Base-by-base conservation (phyloP, 2,797 vertebrate species). In the Iguana delicatissima region DNA sequence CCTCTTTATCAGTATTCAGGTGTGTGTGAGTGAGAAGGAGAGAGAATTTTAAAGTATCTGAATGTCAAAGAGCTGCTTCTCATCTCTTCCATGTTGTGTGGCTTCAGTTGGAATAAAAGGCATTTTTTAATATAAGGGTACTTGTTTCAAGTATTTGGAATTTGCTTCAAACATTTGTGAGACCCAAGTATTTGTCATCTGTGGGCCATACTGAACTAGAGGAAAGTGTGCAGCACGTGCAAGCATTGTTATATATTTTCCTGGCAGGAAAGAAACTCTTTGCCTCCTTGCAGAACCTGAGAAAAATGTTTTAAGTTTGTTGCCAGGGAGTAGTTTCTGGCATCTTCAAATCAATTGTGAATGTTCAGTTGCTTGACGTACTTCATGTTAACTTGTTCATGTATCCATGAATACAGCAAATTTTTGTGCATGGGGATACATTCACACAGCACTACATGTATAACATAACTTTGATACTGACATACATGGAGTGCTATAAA, bases 1-100 rank as follows among this genome's bases (percentile, higher is more conserved):
- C 86, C 90, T 87, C 80, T 84, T 88, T 84, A 91, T 91, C 86
- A 91, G 86, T 91, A 72, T 91, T 91, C 90, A 88, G 90, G 90
- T 79, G 80, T 84, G 80, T 91, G 86, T 84, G 73, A 77, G 42
- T 87, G 89, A 86, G 89, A 86, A 80, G 73, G 73, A 84, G 85
- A 86, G 89, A 84, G 80, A 91, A 84, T 84, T 87, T 87, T 88
- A 84, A 91, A 91, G n/a, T 91, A 42, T 85, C 72, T 84, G 76
- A 86, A 90, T 90, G 84, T 80, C 80, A 86, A 13, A 72, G 69
- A 84, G 67, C 46, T 80, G 32, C 38, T 55, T 90, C 80, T 84
- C 69, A 3, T 2, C 38, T 87, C 84, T n/a, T 59, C 69, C 84
- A 29, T 82, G 16, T 80, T 77, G 1, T 73, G 50, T 73, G 69